phyloP scores from a whole-genome alignment of 2,113 vertebrate species.

The Felis chaus region DNA sequence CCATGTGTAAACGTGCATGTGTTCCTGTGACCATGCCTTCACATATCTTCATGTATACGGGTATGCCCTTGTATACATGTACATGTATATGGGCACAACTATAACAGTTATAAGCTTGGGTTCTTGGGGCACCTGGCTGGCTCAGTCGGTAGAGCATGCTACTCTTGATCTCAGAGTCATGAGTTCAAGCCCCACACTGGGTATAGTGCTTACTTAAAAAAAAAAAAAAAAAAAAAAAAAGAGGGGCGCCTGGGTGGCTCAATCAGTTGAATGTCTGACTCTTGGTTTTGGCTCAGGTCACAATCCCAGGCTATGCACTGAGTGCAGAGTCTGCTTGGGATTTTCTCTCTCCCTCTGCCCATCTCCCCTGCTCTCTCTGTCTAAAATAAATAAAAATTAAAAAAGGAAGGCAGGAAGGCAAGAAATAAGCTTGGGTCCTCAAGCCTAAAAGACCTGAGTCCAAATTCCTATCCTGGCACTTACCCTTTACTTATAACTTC shows the following conservation, averaged over 20 bases:
- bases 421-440: not conserved
- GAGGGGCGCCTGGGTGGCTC: too few relatives aligned
- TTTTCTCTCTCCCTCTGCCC: too few relatives aligned
- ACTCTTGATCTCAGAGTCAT: not conserved
- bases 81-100: not conserved
- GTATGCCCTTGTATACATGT: not conserved
- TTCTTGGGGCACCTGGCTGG: not conserved
- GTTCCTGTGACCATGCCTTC: not conserved
- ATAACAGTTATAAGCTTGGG: not conserved
- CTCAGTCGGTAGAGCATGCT: not conserved
- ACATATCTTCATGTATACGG: not conserved
- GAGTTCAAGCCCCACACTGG: not conserved
- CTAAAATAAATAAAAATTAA: too few relatives aligned
- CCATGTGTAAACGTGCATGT: not conserved
- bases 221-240: too few relatives aligned
- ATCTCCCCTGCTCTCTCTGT: too few relatives aligned
- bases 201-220: not conserved
- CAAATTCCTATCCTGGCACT: not conserved
- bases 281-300: too few relatives aligned
- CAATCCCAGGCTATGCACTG: too few relatives aligned
- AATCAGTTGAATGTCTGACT: too few relatives aligned
- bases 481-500: not conserved
- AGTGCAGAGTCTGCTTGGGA: too few relatives aligned
- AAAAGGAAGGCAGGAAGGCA: not conserved
- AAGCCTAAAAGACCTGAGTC: not conserved